phyloP scores from a whole-genome alignment of 2,888 invertebrate species.

The Campoplex capitator region DNA sequence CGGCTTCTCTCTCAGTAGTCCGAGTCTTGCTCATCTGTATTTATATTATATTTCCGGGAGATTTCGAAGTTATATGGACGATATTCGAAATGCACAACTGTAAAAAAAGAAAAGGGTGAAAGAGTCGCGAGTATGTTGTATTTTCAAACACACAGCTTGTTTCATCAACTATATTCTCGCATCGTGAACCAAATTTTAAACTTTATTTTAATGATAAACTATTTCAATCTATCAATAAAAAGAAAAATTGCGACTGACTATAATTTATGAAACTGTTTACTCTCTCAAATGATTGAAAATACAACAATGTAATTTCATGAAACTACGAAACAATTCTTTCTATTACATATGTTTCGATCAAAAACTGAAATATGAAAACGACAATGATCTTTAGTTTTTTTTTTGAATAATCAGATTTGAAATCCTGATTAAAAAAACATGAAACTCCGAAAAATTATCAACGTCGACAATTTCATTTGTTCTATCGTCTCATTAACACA shows the following conservation, averaged over 20 bases:
- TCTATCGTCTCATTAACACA: too few species aligned
- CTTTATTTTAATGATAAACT: not conserved
- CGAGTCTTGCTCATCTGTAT: not conserved
- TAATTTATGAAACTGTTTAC: not conserved
- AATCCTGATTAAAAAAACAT: too few species aligned
- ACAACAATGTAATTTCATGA: not conserved
- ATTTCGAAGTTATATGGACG: not conserved
- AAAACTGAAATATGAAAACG: not conserved
- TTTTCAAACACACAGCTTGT: too few species aligned
- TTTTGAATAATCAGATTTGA: too few species aligned
- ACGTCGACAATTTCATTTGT: too few species aligned
- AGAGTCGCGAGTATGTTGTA: not conserved
- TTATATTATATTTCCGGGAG: not conserved
- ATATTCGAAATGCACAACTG: not conserved
- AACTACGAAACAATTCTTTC: not conserved
- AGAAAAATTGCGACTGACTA: not conserved
- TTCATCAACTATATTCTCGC: not conserved
- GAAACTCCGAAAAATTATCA: too few species aligned
- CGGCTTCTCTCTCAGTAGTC: not conserved
- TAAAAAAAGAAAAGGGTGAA: not conserved
- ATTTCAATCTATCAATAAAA: not conserved
- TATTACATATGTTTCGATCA: not conserved
- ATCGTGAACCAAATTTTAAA: not conserved
- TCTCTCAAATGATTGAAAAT: not conserved
- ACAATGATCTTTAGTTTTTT: too few species aligned